These are phyloP conservation scores for Galaxea fascicularis DNA, from an alignment of 92 coral and sea anemone genomes.

Conservation along the genomic window DNA sequence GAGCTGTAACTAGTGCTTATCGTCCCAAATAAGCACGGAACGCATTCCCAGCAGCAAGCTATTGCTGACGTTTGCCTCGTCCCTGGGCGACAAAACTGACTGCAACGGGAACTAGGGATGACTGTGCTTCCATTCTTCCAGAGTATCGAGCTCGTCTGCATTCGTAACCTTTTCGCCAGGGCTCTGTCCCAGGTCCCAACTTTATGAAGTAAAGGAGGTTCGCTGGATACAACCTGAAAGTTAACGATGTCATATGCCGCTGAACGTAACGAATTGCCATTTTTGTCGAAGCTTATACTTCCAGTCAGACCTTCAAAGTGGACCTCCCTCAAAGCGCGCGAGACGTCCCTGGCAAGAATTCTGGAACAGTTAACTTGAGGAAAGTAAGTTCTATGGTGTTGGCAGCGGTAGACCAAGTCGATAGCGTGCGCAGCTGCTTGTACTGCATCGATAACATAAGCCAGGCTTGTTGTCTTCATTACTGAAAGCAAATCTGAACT, in stretches of 20 bases:
- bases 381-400: neutral
- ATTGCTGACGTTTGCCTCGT: constrained; percentile 57
- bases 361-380: constrained; percentile 31
- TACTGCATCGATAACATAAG: constrained; percentile 86
- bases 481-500: neutral
- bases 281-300: constrained; percentile 60
- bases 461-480: constrained; percentile 65
- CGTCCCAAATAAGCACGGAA: constrained; percentile 55
- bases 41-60: constrained; percentile 88
- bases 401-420: constrained; percentile 76
- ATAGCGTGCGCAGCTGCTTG: constrained; percentile 82
- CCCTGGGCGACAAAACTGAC: constrained; percentile 72
- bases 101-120: constrained; percentile 76
- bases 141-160: constrained; percentile 35
- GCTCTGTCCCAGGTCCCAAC: constrained; percentile 79
- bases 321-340: constrained; percentile 47
- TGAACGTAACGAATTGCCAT: constrained; percentile 76
- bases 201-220: constrained; percentile 47
- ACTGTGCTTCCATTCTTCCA: constrained; percentile 73
- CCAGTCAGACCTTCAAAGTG: constrained; percentile 79
- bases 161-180: constrained; percentile 26
- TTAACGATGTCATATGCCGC: constrained; percentile 81
- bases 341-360: constrained; percentile 51
- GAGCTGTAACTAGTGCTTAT: constrained; percentile 62
- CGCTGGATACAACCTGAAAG: constrained; percentile 45